Percentiles rank a stretch among this genome's conserved stretches.
These are phyloP conservation scores for Bubo scandiacus DNA, from an alignment of 2,113 vertebrate genomes.

Conservation along the genomic window DNA sequence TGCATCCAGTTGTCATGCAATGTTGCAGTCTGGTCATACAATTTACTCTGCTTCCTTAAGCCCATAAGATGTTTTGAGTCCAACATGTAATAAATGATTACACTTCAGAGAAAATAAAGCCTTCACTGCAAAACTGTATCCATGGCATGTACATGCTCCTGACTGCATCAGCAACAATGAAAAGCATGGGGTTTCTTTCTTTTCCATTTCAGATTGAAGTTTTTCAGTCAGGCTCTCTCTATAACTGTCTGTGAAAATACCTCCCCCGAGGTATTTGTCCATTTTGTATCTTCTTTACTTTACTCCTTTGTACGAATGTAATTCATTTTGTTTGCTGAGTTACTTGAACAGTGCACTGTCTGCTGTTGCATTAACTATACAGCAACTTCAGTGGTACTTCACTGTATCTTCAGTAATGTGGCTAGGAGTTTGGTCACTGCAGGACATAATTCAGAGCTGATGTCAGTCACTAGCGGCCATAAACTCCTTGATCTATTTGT, in stretches of 20 bases:
- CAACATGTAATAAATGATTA: not conserved
- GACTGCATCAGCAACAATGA: not conserved
- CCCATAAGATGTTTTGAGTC: not conserved
- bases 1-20: not conserved
- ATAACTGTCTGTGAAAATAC: slow-evolving; percentile 22
- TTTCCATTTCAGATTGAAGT: not conserved
- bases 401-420: not conserved
- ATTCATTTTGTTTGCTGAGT: not conserved
- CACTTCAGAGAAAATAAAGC: not conserved
- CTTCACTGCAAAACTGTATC: not conserved
- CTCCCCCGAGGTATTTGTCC: not conserved
- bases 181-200: not conserved
- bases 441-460: not conserved
- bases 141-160: not conserved
- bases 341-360: not conserved
- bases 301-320: not conserved
- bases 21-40: not conserved
- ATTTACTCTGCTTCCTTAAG: not conserved
- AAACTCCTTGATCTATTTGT: slow-evolving; percentile 3
- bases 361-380: not conserved
- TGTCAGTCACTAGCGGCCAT: not conserved
- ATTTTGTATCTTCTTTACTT: not conserved
- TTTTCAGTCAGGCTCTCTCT: slow-evolving; percentile 2
- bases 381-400: not conserved
- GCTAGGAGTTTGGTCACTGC: not conserved